Evolutionary conservation across 2,797 vertebrate genomes (phyloP), one percentile per base, ranked within the genome.

Genomic region (Simalia tracyae): DNA sequence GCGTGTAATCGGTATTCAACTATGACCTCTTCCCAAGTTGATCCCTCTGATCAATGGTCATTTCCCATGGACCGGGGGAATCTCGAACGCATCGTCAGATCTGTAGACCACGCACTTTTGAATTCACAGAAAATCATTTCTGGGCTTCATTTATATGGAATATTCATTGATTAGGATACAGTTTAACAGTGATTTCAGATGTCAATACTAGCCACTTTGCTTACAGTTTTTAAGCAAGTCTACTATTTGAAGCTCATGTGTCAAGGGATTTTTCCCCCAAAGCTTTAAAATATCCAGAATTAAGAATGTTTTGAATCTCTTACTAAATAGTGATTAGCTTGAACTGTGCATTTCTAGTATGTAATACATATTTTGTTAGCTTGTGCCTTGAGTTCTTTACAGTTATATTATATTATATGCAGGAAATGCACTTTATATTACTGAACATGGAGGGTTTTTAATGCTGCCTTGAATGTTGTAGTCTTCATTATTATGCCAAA

Each of bases 261-360:
- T 95, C 81, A 93, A 96, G 95, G 93, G 92, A 95, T 96, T 96
- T 95, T 97, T 97, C 96, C 97, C 95, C 95, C 95, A 97, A 96
- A 94, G 95, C 96, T 98, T 98, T 97, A 97, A 97, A 88, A 97
- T 96, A 97, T 95, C 96, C 96, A 95, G 96, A 96, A 96, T 94
- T 95, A 96, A 97, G 92, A 95, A 95, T 96, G 96, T 96, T 92
- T 96, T 96, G 94, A 96, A 97, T 93, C 95, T 96, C 94, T 97
- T 97, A 93, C 93, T 93, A 95, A 94, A 95, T 94, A 95, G 93
- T 94, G 95, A 93, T 97, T 97, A 97, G 96, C 97, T 97, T 97
- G 98, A 98, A 98, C 97, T 98, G 98, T 99, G 98, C 98, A 98
- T 98, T 98, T 98, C 97, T 98, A 96, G 97, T 97, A 97, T 97